Base-by-base conservation (phyloP, 2,797 vertebrate species). In the Falco concolor region DNA sequence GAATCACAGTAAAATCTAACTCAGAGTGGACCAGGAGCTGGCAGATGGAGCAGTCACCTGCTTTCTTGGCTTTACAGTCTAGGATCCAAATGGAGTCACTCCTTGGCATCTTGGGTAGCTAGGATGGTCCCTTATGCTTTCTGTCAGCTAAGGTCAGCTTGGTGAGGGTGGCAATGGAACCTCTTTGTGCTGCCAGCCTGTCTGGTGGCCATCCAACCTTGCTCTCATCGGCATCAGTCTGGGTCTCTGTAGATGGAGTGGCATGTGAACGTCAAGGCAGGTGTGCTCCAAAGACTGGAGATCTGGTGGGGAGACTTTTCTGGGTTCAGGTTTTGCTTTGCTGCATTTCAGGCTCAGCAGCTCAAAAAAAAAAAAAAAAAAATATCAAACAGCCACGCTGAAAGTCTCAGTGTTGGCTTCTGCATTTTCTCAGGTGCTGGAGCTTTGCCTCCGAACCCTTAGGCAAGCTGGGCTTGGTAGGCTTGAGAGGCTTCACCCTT, bases 1-100 rank as follows among this genome's bases (percentile, higher is more conserved):
- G 74, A 91, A 86, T 94, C 85, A 45, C 61, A 74, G 64, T 92
- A 53, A 60, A 73, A 50, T 70, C 77, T 90, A 17, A 80, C 77
- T 86, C 82, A 34, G 68, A 85, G 87, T 25, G 1, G 74, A 49
- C 34, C 68, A 50, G 87, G 76, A 64, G 68, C 85, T 90, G 91
- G 83, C 83, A 82, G 78, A 49, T 6, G 0, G 14, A 47, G 2
- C 17, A n/a, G 84, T 87, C 87, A 81, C 86, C 78, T 84, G 78
- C 59, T 82, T 18, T 59, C 77, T 90, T 92, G 94, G 87, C 78
- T 80, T 14, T 20, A 4, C 6, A 50, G 47, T 64, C 63, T 32
- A 19, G 63, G 56, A 65, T 59, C 67, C 69, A 11, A 34, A 25
- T 5, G n/a, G 87, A 56, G 22, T 61, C 1, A 4, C 54, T 82